Base-by-base conservation (phyloP, 1,140 invertebrate genomes). In the Drosophila insularis region DNA sequence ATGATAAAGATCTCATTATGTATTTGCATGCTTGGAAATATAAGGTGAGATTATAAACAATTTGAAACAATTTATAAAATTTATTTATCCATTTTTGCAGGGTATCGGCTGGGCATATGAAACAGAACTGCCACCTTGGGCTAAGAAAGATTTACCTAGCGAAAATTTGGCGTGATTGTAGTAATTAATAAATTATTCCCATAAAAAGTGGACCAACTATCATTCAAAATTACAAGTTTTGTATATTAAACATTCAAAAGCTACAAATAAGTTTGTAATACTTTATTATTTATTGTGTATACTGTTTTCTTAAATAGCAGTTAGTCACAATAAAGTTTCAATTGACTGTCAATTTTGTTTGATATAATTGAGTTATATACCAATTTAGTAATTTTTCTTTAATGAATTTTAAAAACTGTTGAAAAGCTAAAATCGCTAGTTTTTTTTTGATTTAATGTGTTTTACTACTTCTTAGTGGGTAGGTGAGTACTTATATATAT, bases 11-110 rank as follows among this genome's bases (percentile, higher is more conserved):
- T 91, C 93, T 99, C 14, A 95, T 98, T 66, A 98, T 99, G 97
- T 99, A 98, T 92, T 94, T 99, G 13, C 98, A 99, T 92, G 98
- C 98, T 14, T 97, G 97, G 94, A 96, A 96, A 86, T 99, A 98
- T 91, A 95, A 95, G 93, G 96, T 95, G 81, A 96, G 71, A 50
- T 23, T 17, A 4, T 8, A 35, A 31, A 40, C 6, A 2, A 1
- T 13, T 53, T 39, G 8, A 60, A 27, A 27, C 8, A 55, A 63
- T 56, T 21, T 39, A 31, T 66, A 11, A 10, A 19, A 17, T 62
- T 56, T 21, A 13, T 8, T 27, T 46, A 46, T 53, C 19, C 23
- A 69, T 19, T 8, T 72, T 91, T 91, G 6, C 91, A 97, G 95
- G 97, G 97, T 50, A 95, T 96, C 37, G 97, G 95, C 21, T 98